A percentile compares a stretch with the other conserved stretches of the same genome.
phyloP scores from a whole-genome alignment of 2,797 vertebrate species.

The Pseudotriccus pelzelni region DNA sequence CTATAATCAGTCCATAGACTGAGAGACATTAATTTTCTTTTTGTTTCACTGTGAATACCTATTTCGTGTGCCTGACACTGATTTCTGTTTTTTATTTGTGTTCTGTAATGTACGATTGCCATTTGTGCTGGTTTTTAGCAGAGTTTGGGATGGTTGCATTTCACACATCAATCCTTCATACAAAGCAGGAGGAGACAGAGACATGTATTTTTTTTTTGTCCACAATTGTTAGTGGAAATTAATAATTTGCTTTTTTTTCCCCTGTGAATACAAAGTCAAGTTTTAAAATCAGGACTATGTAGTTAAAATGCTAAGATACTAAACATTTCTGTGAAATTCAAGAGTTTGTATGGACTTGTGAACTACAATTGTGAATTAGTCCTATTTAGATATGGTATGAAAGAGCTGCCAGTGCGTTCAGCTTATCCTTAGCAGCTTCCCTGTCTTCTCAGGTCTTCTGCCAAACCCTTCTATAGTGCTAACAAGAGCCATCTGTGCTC shows the following conservation, averaged over 20 bases:
- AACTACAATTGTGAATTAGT: not conserved
- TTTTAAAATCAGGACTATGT: not conserved
- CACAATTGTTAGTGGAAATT: not conserved
- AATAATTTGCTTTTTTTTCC: not conserved
- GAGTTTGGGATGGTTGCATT: not conserved
- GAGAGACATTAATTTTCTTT: not conserved
- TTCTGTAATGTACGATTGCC: not conserved
- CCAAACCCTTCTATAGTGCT: not conserved
- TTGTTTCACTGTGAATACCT: slow-evolving; percentile 16
- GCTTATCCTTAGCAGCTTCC: not conserved
- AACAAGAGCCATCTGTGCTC: not conserved
- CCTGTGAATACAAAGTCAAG: not conserved
- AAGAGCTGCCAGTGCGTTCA: not conserved
- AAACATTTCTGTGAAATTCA: not conserved
- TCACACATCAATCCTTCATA: not conserved
- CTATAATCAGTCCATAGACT: not conserved
- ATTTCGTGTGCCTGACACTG: not conserved
- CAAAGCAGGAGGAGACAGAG: not conserved
- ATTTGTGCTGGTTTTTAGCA: not conserved
- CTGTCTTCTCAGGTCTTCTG: not conserved
- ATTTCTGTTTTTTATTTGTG: not conserved
- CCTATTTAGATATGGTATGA: not conserved
- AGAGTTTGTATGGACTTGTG: not conserved
- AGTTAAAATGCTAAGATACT: not conserved
- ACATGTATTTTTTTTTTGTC: not conserved